A percentile compares a stretch with the other conserved stretches of the same genome.
Evolutionary conservation across 35 echinoderm and acorn worm genomes (phyloP).

Genomic region (Diadema setosum): DNA sequence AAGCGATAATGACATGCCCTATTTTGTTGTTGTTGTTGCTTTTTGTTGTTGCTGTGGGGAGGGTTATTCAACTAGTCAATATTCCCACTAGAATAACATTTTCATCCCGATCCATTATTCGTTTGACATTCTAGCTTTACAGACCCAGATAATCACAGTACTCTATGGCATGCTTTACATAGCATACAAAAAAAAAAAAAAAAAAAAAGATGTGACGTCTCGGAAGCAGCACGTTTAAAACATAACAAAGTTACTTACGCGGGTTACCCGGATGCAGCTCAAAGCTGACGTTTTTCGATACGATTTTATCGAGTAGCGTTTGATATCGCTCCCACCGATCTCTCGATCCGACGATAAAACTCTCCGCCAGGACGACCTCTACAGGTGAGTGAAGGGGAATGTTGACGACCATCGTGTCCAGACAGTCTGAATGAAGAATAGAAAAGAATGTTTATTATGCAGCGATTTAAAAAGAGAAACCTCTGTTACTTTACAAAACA

Average conservation of each 20-base stretch:
- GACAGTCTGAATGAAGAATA: conserved; percentile 49
- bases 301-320: conserved; percentile 67
- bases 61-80: neutral
- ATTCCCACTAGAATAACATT: neutral
- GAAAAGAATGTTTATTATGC: no score
- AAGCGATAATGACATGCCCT: no score
- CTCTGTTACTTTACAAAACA: no score
- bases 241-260: no score
- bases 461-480: no score
- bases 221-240: no score
- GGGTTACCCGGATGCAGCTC: conserved; percentile 71
- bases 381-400: conserved; percentile 78
- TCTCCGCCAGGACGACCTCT: conserved; percentile 70
- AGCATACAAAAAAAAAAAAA: no score
- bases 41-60: no score
- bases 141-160: neutral
- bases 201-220: no score
- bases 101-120: neutral
- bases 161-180: no score
- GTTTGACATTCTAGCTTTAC: neutral
- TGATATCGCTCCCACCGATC: conserved; percentile 87
- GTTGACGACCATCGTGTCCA: conserved; percentile 90
- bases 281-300: conserved; percentile 84
- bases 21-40: no score
- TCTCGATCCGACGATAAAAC: conserved; percentile 38